A percentile compares a stretch with the other conserved stretches of the same genome.
Evolutionary conservation across 2,797 vertebrate species (phyloP).

Genomic region (Caiman crocodilus): DNA sequence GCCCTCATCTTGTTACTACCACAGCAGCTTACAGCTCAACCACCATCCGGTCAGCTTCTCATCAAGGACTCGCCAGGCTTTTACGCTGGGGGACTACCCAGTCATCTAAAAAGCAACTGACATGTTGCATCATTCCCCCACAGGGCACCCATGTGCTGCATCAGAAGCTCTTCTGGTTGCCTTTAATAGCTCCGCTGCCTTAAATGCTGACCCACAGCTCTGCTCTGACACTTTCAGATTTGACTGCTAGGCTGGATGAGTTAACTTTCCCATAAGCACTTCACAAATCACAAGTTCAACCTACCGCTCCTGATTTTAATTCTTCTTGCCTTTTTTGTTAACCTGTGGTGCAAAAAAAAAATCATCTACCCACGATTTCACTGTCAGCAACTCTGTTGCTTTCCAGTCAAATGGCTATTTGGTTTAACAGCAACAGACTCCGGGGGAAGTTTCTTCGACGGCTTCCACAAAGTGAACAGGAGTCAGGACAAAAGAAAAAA

Average conservation of each 20-base stretch:
- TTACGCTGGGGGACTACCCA: not conserved
- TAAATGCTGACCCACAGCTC: not conserved
- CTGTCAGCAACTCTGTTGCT: not conserved
- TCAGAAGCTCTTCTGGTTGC: not conserved
- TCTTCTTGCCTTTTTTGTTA: not conserved
- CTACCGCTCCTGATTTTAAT: not conserved
- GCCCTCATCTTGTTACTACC: not conserved
- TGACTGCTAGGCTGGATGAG: not conserved
- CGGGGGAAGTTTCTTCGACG: constrained; percentile 8
- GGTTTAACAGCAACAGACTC: not conserved
- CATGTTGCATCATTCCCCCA: not conserved
- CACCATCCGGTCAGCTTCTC: constrained; percentile 23
- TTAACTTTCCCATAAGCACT: not conserved
- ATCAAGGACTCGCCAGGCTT: not conserved
- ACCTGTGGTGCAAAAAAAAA: not conserved
- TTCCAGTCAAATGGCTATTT: not conserved
- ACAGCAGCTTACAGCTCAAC: not conserved
- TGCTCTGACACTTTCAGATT: not conserved
- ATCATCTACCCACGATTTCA: not conserved
- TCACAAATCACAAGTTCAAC: not conserved
- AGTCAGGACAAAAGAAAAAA: constrained; percentile 70
- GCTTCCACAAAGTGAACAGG: constrained; percentile 53
- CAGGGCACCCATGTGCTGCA: not conserved
- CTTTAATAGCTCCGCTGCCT: not conserved
- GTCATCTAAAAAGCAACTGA: not conserved